These are phyloP conservation scores for Lampris megalopsis DNA, from an alignment of 2,113 vertebrate species.

Conservation along the genomic window DNA sequence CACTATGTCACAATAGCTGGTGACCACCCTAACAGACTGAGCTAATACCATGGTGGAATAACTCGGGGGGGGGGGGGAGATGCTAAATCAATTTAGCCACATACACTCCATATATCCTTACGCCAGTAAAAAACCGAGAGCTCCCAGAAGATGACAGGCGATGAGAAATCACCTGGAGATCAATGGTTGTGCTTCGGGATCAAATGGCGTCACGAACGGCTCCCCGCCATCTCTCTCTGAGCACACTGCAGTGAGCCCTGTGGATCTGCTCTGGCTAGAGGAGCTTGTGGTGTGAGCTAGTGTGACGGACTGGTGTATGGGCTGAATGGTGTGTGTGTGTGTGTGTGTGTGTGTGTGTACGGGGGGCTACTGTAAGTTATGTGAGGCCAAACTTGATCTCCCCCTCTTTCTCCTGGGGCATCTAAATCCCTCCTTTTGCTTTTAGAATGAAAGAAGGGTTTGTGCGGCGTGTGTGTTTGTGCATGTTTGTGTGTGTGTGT, in stretches of 20 bases:
- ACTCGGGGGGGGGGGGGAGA: neutral
- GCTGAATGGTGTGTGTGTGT: neutral
- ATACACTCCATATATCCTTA: slow-evolving; percentile 19
- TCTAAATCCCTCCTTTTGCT: slow-evolving; percentile 39
- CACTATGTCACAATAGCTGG: neutral
- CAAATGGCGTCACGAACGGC: slow-evolving; percentile 31
- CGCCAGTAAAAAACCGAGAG: neutral
- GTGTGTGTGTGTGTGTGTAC: neutral
- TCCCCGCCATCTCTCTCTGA: slow-evolving; percentile 17
- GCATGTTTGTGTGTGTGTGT: slow-evolving; percentile 9
- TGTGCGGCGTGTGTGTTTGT: neutral
- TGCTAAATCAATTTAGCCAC: neutral
- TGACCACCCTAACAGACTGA: neutral
- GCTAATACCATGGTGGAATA: neutral
- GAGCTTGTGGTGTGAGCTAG: slow-evolving; percentile 35
- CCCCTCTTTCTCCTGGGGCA: slow-evolving; percentile 11
- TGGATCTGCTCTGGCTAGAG: slow-evolving; percentile 23
- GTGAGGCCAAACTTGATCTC: slow-evolving; percentile 26
- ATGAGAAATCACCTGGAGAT: slow-evolving; percentile 20
- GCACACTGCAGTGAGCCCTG: slow-evolving; percentile 39
- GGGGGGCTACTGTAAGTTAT: slow-evolving; percentile 14
- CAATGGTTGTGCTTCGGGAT: slow-evolving; percentile 28
- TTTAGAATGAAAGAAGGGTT: neutral
- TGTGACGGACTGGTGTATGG: slow-evolving; percentile 32
- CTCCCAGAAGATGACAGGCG: slow-evolving; percentile 3